Evolutionary conservation across 1,140 invertebrate species (phyloP), one percentile per base, ranked within the genome.

Genomic region (Trichonephila inaurata): DNA sequence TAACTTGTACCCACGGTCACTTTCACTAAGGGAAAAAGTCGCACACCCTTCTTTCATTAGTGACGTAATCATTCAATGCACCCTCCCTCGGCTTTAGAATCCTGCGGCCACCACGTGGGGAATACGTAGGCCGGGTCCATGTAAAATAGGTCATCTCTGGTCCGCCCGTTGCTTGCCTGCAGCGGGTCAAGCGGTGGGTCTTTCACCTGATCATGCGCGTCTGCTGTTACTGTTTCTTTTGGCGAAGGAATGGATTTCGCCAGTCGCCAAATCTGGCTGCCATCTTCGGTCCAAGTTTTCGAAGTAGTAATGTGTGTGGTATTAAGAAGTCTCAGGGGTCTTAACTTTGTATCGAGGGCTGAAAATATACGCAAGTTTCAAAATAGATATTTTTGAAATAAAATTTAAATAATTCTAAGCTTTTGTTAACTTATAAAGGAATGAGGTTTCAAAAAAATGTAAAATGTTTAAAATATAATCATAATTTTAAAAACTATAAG

Each of bases 131-230:
- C 51, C 60, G 85, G 60, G 85, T 87, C 85, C 85, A 62, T 10
- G 60, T 21, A 33, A 87, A 87, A 18, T 87, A 58, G 85, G 85
- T 87, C 85, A 87, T 16, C 18, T 3, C 44, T 18, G 58, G 85
- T 62, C 60, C 85, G 85, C 85, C 85, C 85, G 85, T 87, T 28
- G 51, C 18, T 28, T 14, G 85, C 85, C 85, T 19, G 85, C 85
- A 62, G 85, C 85, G 60, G 69, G 69, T 72, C 69, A 72, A 72
- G 24, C 51, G n/a, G 58, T 24, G n/a, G 85, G 85, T 87, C 85
- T 87, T 87, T 87, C 85, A 87, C 85, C 85, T 58, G 85, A 61
- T 62, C 85, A 87, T 87, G 60, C 8, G 69, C n/a, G 12, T n/a
- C 51, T 83, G 40, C 6, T n/a, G n/a, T 83, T 83, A 51, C 40